These are phyloP conservation scores for Drosophila mimica DNA, from an alignment of 2,888 invertebrate species.

Conservation along the genomic window DNA sequence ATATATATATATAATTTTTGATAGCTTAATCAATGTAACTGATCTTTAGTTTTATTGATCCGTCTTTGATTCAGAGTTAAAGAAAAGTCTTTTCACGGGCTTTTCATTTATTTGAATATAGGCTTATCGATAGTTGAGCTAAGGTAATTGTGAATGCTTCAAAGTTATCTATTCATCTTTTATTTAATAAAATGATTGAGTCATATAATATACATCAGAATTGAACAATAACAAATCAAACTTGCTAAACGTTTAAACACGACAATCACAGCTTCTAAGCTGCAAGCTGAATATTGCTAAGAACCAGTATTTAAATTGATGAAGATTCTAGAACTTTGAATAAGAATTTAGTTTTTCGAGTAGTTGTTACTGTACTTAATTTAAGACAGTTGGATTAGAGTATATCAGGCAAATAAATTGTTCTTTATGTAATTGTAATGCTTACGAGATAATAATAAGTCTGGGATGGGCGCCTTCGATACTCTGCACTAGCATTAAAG, in stretches of 20 bases:
- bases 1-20: background rate
- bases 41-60: background rate
- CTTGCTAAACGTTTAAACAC: background rate
- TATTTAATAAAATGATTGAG: background rate
- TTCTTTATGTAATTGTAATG: background rate
- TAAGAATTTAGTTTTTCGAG: background rate
- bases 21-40: background rate
- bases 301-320: background rate
- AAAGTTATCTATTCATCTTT: background rate
- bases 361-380: background rate
- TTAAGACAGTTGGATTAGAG: background rate
- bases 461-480: background rate
- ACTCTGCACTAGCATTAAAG: constrained; percentile 2
- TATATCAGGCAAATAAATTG: background rate
- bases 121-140: background rate
- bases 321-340: background rate
- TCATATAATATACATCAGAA: background rate
- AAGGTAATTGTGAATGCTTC: background rate
- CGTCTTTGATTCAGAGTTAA: background rate
- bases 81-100: background rate
- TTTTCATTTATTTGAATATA: background rate
- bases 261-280: background rate
- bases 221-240: background rate
- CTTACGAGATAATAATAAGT: background rate
- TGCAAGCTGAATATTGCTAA: background rate